Evolutionary conservation across 2,888 invertebrate species (phyloP).

Genomic region (Dryomyza anilis): DNA sequence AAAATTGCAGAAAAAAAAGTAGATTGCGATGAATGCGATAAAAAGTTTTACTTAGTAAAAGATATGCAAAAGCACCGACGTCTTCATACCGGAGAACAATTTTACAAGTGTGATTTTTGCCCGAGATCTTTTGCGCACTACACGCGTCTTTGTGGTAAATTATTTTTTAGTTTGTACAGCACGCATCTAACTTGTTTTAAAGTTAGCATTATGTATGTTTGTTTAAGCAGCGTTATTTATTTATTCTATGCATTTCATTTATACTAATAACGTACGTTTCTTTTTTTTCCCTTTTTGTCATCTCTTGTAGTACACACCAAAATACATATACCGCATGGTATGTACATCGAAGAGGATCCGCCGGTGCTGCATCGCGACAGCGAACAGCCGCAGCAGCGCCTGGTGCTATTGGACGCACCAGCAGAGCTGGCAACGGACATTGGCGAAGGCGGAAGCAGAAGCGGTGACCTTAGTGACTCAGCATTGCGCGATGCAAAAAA

Average conservation of each 20-base stretch:
- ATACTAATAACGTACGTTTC: not conserved
- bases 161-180: conserved; percentile 15
- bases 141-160: conserved; percentile 48
- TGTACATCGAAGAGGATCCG: conserved; percentile 44
- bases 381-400: too few relatives aligned
- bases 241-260: not conserved
- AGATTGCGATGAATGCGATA: conserved; percentile 47
- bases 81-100: conserved; percentile 43
- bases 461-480: too few relatives aligned
- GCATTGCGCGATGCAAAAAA: conserved; percentile 1
- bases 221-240: not conserved
- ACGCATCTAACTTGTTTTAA: not conserved
- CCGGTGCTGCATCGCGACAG: conserved; percentile 15
- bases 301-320: conserved; percentile 44
- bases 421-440: not conserved
- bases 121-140: conserved; percentile 47
- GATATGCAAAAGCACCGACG: conserved; percentile 51
- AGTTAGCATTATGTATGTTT: not conserved
- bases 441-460: too few relatives aligned
- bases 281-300: not conserved
- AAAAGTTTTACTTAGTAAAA: conserved; percentile 42
- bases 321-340: conserved; percentile 46
- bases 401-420: conserved; percentile 2
- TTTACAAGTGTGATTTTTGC: conserved; percentile 51
- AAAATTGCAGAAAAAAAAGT: conserved; percentile 45